These are phyloP conservation scores for Micrasema longulum DNA, from an alignment of 1,140 invertebrate species.

Conservation along the genomic window DNA sequence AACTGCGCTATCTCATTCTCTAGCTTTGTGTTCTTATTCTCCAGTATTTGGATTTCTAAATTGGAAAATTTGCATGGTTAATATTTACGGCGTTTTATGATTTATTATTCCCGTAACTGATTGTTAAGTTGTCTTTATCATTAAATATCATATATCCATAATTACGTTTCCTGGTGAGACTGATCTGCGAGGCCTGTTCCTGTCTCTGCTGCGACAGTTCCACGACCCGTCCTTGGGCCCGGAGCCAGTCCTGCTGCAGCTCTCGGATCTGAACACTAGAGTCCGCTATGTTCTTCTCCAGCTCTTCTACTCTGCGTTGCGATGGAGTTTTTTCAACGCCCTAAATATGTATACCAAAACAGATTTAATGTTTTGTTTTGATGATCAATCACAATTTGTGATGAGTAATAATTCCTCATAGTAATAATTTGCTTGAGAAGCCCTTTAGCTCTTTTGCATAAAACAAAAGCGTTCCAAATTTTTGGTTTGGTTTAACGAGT, in stretches of 20 bases:
- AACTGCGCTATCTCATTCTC: slow-evolving; percentile 73
- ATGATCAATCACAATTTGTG: too few species aligned
- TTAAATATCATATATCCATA: too few species aligned
- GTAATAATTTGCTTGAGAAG: too few species aligned
- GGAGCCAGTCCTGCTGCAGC: slow-evolving; percentile 79
- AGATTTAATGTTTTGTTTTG: not conserved
- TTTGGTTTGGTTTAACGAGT: too few species aligned
- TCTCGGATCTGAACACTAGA: slow-evolving; percentile 71
- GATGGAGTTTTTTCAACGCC: slow-evolving; percentile 60
- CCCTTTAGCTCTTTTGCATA: too few species aligned
- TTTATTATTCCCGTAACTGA: too few species aligned
- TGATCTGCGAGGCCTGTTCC: slow-evolving; percentile 73
- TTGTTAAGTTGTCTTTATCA: too few species aligned
- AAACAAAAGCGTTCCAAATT: too few species aligned
- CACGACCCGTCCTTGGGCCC: slow-evolving; percentile 78
- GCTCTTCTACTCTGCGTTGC: slow-evolving; percentile 66
- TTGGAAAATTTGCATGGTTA: not conserved
- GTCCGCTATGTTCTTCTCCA: slow-evolving; percentile 74
- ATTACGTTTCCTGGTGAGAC: slow-evolving; percentile 76
- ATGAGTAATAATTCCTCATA: too few species aligned
- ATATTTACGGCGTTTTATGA: too few species aligned
- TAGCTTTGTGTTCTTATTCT: slow-evolving; percentile 78
- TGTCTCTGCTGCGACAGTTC: slow-evolving; percentile 75
- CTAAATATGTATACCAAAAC: not conserved
- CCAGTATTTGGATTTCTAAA: slow-evolving; percentile 78